phyloP scores from a whole-genome alignment of 2,113 vertebrate species.

The Cololabis saira region DNA sequence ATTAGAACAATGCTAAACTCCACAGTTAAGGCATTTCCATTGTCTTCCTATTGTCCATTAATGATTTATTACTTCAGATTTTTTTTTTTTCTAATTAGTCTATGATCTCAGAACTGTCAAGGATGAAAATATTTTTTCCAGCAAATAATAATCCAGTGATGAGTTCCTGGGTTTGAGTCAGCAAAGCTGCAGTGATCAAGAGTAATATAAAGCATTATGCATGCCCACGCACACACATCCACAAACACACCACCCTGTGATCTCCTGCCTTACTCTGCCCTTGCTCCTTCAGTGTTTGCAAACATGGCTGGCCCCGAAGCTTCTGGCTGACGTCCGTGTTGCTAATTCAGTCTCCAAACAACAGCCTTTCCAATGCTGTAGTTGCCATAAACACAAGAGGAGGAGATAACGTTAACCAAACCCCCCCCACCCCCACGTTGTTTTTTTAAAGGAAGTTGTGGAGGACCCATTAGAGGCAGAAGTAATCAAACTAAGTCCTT shows the following conservation, averaged over 20 bases:
- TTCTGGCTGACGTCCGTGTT: slow-evolving; percentile 64
- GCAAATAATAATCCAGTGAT: slow-evolving; percentile 43
- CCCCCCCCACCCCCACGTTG: slow-evolving; percentile 19
- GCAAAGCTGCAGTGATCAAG: slow-evolving; percentile 49
- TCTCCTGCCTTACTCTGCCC: slow-evolving; percentile 57
- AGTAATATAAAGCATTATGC: slow-evolving; percentile 62
- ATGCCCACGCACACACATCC: slow-evolving; percentile 27
- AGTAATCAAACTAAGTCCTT: too few relatives aligned
- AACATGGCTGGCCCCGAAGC: slow-evolving; percentile 67
- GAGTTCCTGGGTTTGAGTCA: slow-evolving; percentile 42
- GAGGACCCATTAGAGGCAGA: too few relatives aligned
- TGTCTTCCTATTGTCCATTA: slow-evolving; percentile 39
- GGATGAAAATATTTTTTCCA: slow-evolving; percentile 50
- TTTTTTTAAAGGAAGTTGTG: too few relatives aligned
- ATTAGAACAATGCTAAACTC: slow-evolving; percentile 63
- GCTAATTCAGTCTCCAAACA: slow-evolving; percentile 72
- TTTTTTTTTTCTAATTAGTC: slow-evolving; percentile 36
- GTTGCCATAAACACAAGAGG: slow-evolving; percentile 39
- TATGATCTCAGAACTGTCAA: slow-evolving; percentile 43
- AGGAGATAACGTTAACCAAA: slow-evolving; percentile 38
- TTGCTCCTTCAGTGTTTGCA: slow-evolving; percentile 64
- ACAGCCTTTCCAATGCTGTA: slow-evolving; percentile 44
- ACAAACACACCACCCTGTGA: slow-evolving; percentile 51
- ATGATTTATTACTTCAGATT: slow-evolving; percentile 45
- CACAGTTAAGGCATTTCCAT: slow-evolving; percentile 66